phyloP scores from a whole-genome alignment of 2,888 invertebrate species.

The Lomographa bimaculata region DNA sequence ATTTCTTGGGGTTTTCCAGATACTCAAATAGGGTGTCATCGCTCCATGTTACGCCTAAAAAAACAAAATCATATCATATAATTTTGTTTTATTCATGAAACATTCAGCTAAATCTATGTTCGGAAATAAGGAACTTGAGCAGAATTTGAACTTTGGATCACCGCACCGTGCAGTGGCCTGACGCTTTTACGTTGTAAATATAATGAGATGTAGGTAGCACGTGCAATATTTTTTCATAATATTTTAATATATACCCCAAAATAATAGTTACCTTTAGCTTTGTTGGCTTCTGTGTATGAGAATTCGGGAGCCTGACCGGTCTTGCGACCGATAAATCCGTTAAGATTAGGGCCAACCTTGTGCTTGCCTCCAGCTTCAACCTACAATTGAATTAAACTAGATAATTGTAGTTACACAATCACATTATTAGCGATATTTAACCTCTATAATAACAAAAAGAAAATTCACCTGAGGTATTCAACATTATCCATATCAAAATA shows the following conservation, averaged over 20 bases:
- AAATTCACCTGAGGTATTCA: background rate
- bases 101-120: no score
- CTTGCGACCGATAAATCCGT: conserved; percentile 96
- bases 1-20: conserved; percentile 99
- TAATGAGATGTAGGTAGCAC: no score
- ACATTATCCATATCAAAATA: no score
- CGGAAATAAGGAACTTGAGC: no score
- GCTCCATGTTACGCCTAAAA: conserved; percentile 95
- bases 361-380: conserved; percentile 97
- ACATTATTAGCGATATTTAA: no score
- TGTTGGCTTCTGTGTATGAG: conserved; percentile 97
- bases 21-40: conserved; percentile 97
- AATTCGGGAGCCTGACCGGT: conserved; percentile 97
- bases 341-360: conserved; percentile 98
- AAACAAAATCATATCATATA: background rate
- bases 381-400: conserved; percentile 44
- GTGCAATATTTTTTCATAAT: no score
- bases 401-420: background rate
- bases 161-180: no score
- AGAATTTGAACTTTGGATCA: no score
- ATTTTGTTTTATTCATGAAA: no score
- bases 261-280: conserved; percentile 95
- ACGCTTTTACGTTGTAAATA: no score
- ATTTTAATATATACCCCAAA: no score
- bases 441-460: conserved; percentile 11